These are phyloP conservation scores for Rhyacichthys aspro DNA, from an alignment of 2,797 vertebrate species.

Conservation along the genomic window DNA sequence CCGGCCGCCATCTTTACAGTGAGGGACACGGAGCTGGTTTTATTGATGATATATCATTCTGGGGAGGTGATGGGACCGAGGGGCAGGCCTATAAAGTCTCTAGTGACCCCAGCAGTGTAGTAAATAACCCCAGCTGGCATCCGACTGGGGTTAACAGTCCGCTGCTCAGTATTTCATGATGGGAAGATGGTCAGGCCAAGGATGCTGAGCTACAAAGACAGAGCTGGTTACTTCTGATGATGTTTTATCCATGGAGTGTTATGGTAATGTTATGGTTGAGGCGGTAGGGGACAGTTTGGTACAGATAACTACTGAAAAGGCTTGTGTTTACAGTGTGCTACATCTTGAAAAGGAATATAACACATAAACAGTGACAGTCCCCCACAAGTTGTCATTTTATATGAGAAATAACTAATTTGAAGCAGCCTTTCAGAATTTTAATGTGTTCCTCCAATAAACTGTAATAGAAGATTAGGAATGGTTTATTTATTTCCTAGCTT, in stretches of 20 bases:
- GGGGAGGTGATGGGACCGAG: conserved; percentile 44
- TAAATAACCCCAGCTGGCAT: conserved; percentile 59
- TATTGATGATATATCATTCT: conserved; percentile 60
- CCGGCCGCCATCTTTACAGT: conserved; percentile 34
- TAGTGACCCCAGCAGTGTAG: conserved; percentile 46
- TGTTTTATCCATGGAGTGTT: not conserved
- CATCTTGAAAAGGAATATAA: too few relatives aligned
- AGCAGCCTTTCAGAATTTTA: too few relatives aligned
- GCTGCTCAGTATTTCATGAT: conserved; percentile 27
- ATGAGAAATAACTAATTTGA: too few relatives aligned
- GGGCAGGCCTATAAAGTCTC: conserved; percentile 51
- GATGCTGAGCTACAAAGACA: conserved; percentile 7
- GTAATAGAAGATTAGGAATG: too few relatives aligned
- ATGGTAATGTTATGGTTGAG: too few relatives aligned
- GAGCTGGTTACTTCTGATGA: not conserved
- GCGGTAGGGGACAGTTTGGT: not conserved
- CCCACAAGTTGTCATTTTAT: too few relatives aligned
- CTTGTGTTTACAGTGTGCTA: too few relatives aligned
- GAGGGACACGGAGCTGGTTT: conserved; percentile 43
- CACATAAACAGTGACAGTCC: too few relatives aligned
- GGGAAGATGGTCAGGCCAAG: conserved; percentile 12
- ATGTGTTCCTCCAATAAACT: too few relatives aligned
- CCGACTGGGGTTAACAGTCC: conserved; percentile 38
- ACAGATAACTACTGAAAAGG: too few relatives aligned
- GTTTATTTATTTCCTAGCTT: not conserved